These are phyloP conservation scores for Ginglymostoma cirratum DNA, from an alignment of 2,113 vertebrate species.

Conservation along the genomic window DNA sequence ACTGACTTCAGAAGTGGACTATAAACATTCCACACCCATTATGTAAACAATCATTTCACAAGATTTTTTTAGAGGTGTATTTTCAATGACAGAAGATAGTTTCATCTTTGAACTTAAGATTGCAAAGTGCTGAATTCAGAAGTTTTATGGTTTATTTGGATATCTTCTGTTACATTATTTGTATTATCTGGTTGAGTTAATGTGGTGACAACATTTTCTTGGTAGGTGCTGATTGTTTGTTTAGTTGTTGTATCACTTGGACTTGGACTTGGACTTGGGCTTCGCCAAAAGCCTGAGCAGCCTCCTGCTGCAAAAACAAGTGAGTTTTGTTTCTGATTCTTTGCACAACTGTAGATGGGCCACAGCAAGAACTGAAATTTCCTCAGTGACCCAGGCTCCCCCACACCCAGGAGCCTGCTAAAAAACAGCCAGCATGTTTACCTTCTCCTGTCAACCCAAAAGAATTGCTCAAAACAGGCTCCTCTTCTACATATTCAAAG, in stretches of 20 bases:
- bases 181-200: constrained; percentile 3
- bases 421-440: no score
- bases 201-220: constrained; percentile 38
- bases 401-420: not conserved
- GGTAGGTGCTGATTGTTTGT: constrained; percentile 58
- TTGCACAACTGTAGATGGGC: not conserved
- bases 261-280: constrained; percentile 60
- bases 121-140: not conserved
- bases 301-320: not conserved
- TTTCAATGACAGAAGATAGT: not conserved
- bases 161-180: not conserved
- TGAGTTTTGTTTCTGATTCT: constrained; percentile 6
- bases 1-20: not conserved
- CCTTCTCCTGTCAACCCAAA: no score
- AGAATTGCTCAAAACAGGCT: not conserved
- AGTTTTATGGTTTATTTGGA: not conserved
- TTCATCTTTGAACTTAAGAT: constrained; percentile 1
- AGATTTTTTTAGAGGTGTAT: not conserved
- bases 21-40: not conserved
- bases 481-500: not conserved
- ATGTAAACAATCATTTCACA: not conserved
- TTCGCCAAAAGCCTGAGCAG: constrained; percentile 40
- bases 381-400: not conserved
- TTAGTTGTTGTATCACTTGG: constrained; percentile 59
- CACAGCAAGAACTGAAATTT: not conserved